Percentiles rank a stretch among this genome's conserved stretches.
These are phyloP conservation scores for Meloidogyne exigua DNA, from an alignment of 1,140 invertebrate genomes.

Conservation along the genomic window DNA sequence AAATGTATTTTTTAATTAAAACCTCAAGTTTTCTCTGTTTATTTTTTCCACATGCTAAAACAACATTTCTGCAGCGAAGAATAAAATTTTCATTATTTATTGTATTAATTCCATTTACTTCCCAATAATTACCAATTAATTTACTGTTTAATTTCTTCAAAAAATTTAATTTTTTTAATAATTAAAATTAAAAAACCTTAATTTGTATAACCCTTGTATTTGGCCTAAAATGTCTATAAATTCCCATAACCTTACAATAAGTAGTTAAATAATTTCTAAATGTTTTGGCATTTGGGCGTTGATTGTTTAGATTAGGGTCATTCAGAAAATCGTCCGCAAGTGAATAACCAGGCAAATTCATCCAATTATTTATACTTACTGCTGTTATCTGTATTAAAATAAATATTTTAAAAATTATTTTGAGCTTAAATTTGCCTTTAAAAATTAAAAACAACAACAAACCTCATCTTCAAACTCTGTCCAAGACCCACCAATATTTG, in stretches of 20 bases:
- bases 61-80: constrained; percentile 40
- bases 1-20: not conserved
- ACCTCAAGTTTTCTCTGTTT: constrained; percentile 44
- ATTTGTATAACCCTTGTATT: constrained; percentile 40
- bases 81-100: constrained; percentile 17
- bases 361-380: constrained; percentile 52
- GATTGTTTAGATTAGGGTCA: constrained; percentile 30
- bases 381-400: constrained; percentile 47
- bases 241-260: constrained; percentile 44
- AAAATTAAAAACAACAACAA: too few relatives aligned
- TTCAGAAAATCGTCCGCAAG: constrained; percentile 46
- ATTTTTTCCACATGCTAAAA: constrained; percentile 45
- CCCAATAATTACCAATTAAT: constrained; percentile 40
- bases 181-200: constrained; percentile 30
- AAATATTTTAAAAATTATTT: constrained; percentile 5
- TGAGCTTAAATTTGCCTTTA: too few relatives aligned
- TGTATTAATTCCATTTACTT: constrained; percentile 30
- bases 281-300: constrained; percentile 38
- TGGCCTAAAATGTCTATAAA: constrained; percentile 34
- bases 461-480: constrained; percentile 59
- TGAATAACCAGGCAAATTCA: constrained; percentile 57
- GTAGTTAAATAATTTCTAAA: constrained; percentile 48
- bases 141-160: constrained; percentile 39
- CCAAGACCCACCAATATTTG: constrained; percentile 56
- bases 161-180: constrained; percentile 21